Percentiles rank a stretch among this genome's conserved stretches.
Conservation (phyloP, 1,140 invertebrate species). For the Diabrotica undecimpunctata region DNA sequence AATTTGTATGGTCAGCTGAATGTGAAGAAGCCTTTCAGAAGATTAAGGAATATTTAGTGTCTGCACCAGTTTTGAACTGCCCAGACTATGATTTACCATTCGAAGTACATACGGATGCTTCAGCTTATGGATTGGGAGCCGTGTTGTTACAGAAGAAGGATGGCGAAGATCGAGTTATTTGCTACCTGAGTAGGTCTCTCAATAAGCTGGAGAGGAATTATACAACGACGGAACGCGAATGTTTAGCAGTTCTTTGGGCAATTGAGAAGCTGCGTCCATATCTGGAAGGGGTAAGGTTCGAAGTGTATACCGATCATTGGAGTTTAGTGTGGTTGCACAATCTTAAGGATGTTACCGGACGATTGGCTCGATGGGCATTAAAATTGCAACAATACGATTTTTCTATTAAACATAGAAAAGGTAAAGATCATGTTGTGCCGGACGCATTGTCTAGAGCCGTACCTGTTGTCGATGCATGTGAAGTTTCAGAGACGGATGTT, state of each 20-base stretch:
- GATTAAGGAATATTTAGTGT: slow-evolving; percentile 30
- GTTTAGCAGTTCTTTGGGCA: no score
- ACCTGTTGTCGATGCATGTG: no score
- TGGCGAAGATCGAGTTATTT: slow-evolving; percentile 25
- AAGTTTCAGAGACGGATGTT: slow-evolving; percentile 9
- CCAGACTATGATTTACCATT: slow-evolving; percentile 32
- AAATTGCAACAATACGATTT: slow-evolving; percentile 43
- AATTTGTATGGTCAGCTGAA: slow-evolving; percentile 19
- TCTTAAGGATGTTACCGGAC: slow-evolving; percentile 23
- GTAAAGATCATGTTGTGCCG: slow-evolving; percentile 38
- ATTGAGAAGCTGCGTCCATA: slow-evolving; percentile 35
- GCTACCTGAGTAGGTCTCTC: slow-evolving; percentile 39
- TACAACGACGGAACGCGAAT: slow-evolving; percentile 45
- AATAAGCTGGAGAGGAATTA: slow-evolving; percentile 45
- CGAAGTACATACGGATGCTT: slow-evolving; percentile 30
- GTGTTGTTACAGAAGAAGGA: slow-evolving; percentile 34
- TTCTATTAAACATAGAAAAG: slow-evolving; percentile 41
- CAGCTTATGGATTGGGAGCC: slow-evolving; percentile 23
- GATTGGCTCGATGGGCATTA: slow-evolving; percentile 31
- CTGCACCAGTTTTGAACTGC: slow-evolving; percentile 29
- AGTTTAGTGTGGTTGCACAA: slow-evolving; percentile 45
- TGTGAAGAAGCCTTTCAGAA: slow-evolving; percentile 24
- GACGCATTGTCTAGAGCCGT: slow-evolving; percentile 26
- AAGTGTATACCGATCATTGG: slow-evolving; percentile 50
- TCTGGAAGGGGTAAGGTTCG: slow-evolving; percentile 44